Conservation (phyloP, 2,113 vertebrate species). For the Sitta europaea region DNA sequence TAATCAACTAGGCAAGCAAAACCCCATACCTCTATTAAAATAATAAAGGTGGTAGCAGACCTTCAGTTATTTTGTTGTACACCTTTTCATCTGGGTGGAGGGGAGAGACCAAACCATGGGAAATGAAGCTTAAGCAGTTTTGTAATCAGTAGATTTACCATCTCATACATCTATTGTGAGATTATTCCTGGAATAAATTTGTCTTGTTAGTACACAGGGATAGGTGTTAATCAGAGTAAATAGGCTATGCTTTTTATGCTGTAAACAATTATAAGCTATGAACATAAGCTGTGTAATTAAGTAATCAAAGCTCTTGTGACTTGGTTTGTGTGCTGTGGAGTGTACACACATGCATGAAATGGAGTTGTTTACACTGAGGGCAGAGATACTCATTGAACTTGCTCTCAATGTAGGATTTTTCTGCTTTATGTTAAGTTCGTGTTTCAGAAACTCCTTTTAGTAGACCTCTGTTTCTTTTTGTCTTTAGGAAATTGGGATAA, state of each 20-base stretch:
- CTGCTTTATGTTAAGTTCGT: not conserved
- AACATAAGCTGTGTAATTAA: constrained; percentile 8
- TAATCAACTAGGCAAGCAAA: not conserved
- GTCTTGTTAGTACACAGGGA: not conserved
- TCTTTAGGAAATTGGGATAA: not conserved
- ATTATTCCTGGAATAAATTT: not conserved
- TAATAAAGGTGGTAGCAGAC: not conserved
- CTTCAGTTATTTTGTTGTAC: not conserved
- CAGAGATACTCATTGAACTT: not conserved
- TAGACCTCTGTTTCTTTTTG: not conserved
- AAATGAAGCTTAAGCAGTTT: not conserved
- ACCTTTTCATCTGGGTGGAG: not conserved
- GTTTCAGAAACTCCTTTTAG: not conserved
- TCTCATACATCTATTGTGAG: not conserved
- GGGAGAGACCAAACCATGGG: not conserved
- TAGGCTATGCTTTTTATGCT: not conserved
- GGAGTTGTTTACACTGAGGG: not conserved
- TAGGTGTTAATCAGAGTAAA: constrained; percentile 11
- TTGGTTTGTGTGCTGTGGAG: not conserved
- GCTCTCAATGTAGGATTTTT: not conserved
- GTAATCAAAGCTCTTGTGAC: not conserved
- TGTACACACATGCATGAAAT: not conserved
- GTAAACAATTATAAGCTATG: not conserved
- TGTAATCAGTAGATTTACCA: not conserved
- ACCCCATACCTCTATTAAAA: not conserved